A percentile compares a stretch with the other conserved stretches of the same genome.
Conservation (phyloP, 2,113 vertebrate species). For the Phyllostomus discolor region DNA sequence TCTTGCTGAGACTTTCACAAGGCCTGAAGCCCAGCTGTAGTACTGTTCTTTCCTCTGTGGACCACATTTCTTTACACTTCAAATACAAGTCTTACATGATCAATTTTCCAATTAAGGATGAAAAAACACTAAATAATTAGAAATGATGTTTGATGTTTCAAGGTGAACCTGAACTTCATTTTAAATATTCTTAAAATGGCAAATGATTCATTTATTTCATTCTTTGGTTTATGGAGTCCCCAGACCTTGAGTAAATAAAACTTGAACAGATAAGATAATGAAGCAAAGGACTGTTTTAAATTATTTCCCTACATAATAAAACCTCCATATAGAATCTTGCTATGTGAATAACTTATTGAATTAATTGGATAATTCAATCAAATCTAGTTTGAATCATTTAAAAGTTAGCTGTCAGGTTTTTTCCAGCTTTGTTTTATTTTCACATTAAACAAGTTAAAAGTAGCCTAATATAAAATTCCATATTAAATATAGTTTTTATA, state of each 20-base stretch:
- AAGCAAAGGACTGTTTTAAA: neutral
- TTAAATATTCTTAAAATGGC: neutral
- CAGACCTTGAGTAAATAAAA: neutral
- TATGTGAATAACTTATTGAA: neutral
- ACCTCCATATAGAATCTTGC: neutral
- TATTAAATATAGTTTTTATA: neutral
- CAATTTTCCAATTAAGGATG: constrained; percentile 59
- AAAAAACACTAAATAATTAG: constrained; percentile 46
- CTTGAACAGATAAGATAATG: neutral
- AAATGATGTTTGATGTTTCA: constrained; percentile 59
- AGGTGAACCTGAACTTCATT: constrained; percentile 45
- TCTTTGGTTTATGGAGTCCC: neutral
- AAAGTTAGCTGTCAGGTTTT: neutral
- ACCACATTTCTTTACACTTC: constrained; percentile 41
- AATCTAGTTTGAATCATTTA: neutral
- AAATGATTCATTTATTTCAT: neutral
- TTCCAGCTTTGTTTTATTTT: neutral
- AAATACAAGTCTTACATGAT: constrained; percentile 32
- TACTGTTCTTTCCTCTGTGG: neutral
- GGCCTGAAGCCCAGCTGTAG: neutral
- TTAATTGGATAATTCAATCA: neutral
- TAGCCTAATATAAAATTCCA: neutral
- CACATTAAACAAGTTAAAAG: neutral
- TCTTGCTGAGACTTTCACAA: constrained; percentile 13
- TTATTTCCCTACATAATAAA: neutral